These are phyloP conservation scores for Oryzias curvinotus DNA, from an alignment of 2,113 vertebrate genomes.

Conservation along the genomic window DNA sequence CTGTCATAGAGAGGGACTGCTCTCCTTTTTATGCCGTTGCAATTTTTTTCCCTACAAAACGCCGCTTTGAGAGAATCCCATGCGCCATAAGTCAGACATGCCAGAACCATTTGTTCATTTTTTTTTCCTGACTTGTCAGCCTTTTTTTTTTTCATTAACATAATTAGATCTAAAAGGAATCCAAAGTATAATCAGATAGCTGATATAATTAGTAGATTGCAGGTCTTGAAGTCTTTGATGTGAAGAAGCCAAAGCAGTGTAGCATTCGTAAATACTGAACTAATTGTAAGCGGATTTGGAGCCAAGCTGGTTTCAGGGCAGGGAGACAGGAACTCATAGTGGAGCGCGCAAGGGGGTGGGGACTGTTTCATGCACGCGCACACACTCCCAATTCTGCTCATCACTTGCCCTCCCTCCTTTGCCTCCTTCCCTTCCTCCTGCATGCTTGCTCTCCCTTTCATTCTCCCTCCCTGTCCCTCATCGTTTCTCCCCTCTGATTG, in stretches of 20 bases:
- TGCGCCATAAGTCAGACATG: conserved; percentile 16
- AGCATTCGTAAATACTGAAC: conserved; percentile 30
- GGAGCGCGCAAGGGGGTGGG: conserved; percentile 42
- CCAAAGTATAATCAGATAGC: not conserved
- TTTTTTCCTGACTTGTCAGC: conserved; percentile 7
- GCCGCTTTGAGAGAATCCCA: conserved; percentile 9
- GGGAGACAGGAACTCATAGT: conserved; percentile 48
- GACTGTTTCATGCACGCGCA: conserved; percentile 23
- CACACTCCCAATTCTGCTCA: conserved; percentile 52
- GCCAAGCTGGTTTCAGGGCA: conserved; percentile 56
- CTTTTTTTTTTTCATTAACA: conserved; percentile 6
- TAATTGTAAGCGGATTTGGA: conserved; percentile 67
- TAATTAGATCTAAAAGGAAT: not conserved
- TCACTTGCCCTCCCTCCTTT: conserved; percentile 50
- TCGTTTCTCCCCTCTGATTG: conserved; percentile 63
- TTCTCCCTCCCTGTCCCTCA: conserved; percentile 38
- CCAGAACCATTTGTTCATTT: conserved; percentile 18
- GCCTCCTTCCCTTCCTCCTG: conserved; percentile 48
- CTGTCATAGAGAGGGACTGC: conserved; percentile 47
- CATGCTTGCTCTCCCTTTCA: conserved; percentile 26
- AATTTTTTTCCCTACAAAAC: conserved; percentile 14
- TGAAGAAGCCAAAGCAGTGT: not conserved
- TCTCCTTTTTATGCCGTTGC: conserved; percentile 32
- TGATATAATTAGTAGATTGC: conserved; percentile 2
- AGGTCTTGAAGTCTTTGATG: conserved; percentile 5